phyloP scores from a whole-genome alignment of 2,797 vertebrate genomes.

The Miichthys miiuy region DNA sequence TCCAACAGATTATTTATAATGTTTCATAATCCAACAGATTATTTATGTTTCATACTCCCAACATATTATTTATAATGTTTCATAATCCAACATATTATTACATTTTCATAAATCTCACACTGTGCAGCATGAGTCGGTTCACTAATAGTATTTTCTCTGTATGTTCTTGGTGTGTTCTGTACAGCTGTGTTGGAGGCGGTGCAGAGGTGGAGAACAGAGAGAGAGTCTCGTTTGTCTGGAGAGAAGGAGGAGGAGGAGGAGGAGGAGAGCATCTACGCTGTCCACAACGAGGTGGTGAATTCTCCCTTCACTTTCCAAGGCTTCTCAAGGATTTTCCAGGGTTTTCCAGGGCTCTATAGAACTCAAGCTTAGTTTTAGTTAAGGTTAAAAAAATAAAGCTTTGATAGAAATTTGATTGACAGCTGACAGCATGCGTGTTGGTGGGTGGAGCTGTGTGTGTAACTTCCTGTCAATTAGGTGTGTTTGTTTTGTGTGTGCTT shows the following conservation, averaged over 20 bases:
- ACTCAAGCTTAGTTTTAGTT: no score
- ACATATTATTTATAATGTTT: no score
- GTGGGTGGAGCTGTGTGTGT: not conserved
- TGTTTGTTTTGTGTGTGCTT: slow-evolving; percentile 31
- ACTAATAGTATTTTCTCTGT: not conserved
- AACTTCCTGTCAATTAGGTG: not conserved
- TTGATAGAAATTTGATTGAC: no score
- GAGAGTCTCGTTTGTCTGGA: slow-evolving; percentile 84
- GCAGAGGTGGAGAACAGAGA: slow-evolving; percentile 92
- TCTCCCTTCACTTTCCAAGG: not conserved
- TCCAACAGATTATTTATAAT: no score
- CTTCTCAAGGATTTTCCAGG: not conserved
- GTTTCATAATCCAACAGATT: no score
- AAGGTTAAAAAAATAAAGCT: no score
- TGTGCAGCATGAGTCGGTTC: no score
- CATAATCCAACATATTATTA: no score
- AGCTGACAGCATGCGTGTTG: no score
- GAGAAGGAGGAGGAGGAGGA: slow-evolving; percentile 86
- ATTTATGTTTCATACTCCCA: no score
- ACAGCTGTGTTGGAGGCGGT: slow-evolving; percentile 88
- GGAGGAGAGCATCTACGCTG: slow-evolving; percentile 93
- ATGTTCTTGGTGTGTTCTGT: slow-evolving; percentile 60
- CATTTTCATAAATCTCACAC: no score
- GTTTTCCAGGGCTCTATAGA: not conserved
- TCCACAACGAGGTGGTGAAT: slow-evolving; percentile 88